Conservation (phyloP, 2,113 vertebrate genomes). For the Psittacula cyanocephala region DNA sequence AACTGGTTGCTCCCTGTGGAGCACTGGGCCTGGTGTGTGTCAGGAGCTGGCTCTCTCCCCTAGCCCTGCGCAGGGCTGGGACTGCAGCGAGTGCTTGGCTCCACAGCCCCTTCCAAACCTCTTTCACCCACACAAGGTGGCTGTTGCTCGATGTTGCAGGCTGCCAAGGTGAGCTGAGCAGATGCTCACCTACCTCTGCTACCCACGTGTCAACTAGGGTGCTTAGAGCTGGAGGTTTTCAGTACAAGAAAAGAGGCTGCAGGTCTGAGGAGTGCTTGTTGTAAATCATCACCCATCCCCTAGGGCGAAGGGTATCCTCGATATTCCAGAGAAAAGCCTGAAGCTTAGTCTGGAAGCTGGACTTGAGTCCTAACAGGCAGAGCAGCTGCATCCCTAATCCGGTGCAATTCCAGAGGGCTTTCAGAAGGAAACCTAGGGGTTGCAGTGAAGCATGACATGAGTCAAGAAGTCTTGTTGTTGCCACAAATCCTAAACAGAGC, state of each 20-base stretch:
- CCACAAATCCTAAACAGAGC: neutral
- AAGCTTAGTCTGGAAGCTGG: neutral
- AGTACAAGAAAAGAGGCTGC: neutral
- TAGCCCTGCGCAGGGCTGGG: neutral
- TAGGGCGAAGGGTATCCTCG: neutral
- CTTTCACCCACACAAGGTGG: neutral
- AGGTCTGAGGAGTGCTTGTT: rapidly evolving
- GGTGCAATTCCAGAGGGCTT: neutral
- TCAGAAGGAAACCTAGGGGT: neutral
- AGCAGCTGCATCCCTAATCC: neutral
- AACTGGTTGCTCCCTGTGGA: neutral
- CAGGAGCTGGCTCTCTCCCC: neutral
- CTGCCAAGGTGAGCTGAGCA: neutral
- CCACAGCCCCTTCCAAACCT: neutral
- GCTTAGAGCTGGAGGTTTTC: neutral
- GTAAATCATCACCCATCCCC: neutral
- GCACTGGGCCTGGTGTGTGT: neutral
- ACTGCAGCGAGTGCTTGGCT: neutral
- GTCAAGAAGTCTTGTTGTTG: neutral
- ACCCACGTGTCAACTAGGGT: rapidly evolving
- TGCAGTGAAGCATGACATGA: neutral
- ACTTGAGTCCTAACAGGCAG: neutral
- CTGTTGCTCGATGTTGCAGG: neutral
- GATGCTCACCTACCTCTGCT: neutral
- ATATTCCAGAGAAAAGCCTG: neutral